Base-by-base conservation (phyloP, 2,797 vertebrate species). In the Avahi laniger region DNA sequence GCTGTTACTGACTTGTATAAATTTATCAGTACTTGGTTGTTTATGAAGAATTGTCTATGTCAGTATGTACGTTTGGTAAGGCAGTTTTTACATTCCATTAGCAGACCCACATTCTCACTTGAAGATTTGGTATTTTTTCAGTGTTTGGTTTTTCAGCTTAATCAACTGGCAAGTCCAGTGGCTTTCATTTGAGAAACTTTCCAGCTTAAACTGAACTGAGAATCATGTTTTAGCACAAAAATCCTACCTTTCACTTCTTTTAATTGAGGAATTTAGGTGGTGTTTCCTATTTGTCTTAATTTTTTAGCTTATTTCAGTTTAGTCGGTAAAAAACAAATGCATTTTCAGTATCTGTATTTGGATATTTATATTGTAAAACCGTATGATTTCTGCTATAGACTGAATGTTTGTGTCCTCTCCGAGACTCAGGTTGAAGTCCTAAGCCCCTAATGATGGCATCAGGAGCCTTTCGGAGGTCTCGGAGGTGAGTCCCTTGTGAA, bases 121-220 rank as follows among this genome's bases (percentile, higher is more conserved):
- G 83, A 65, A 81, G 59, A 84, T n/a, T 65, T 38, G 79, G 2
- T 65, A 0, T 7, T 43, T 83, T 85, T 75, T 79, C 48, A 17
- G 0, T 43, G 38, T 93, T 48, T 59, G 30, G 2, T 38, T 92
- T 30, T 84, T 76, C 4, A 48, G 5, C 38, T 72, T 72, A 50
- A 50, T 52, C 78, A n/a, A 24, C 28, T 75, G 89, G 38, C 52
- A 54, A 54, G 54, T 65, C 24, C 73, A 35, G 0, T 65, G 91
- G 35, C 59, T 88, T 95, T 80, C 35, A 7, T 43, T 81, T 91
- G 93, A 91, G 84, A 65, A 91, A 48, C 5, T 43, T 81, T 80
- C 26, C 24, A 35, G 46, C 70, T 89, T 72, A 82, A 93, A 43
- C 33, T 0, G 22, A 78, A 80, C 46, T 70, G 72, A 82, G 59